Percentiles rank a stretch among this genome's conserved stretches.
phyloP scores from a whole-genome alignment of 2,888 invertebrate genomes.

The Ecliptopera silaceata region DNA sequence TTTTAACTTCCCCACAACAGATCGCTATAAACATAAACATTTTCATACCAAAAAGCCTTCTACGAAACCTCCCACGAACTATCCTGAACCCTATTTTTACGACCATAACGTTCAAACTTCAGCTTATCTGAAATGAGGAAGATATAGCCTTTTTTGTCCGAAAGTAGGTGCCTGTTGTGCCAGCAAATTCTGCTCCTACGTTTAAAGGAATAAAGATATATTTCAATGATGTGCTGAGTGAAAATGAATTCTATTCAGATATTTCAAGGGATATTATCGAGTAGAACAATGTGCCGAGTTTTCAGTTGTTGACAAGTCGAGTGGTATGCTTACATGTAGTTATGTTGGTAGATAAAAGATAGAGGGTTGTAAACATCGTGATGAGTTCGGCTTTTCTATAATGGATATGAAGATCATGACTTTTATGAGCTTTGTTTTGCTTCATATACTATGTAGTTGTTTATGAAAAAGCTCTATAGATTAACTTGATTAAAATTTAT shows the following conservation, averaged over 20 bases:
- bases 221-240: conserved; percentile 69
- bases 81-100: conserved; percentile 31
- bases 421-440: conserved; percentile 7
- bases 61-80: conserved; percentile 23
- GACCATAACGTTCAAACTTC: conserved; percentile 25
- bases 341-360: conserved; percentile 43
- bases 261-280: conserved; percentile 62
- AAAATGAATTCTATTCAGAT: conserved; percentile 71
- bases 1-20: conserved; percentile 80
- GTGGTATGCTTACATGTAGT: conserved; percentile 34
- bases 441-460: background rate
- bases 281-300: conserved; percentile 41
- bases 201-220: conserved; percentile 81
- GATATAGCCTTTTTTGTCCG: conserved; percentile 37
- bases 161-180: conserved; percentile 64
- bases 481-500: too few relatives aligned
- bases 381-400: conserved; percentile 48
- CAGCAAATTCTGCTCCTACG: conserved; percentile 76
- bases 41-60: conserved; percentile 57
- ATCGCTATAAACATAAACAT: conserved; percentile 80
- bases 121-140: background rate
- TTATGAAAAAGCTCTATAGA: background rate
- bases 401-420: conserved; percentile 13
- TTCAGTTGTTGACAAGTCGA: conserved; percentile 62
- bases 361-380: conserved; percentile 58